Conservation (phyloP, 2,797 vertebrate genomes). For the Sandelia bainsii region DNA sequence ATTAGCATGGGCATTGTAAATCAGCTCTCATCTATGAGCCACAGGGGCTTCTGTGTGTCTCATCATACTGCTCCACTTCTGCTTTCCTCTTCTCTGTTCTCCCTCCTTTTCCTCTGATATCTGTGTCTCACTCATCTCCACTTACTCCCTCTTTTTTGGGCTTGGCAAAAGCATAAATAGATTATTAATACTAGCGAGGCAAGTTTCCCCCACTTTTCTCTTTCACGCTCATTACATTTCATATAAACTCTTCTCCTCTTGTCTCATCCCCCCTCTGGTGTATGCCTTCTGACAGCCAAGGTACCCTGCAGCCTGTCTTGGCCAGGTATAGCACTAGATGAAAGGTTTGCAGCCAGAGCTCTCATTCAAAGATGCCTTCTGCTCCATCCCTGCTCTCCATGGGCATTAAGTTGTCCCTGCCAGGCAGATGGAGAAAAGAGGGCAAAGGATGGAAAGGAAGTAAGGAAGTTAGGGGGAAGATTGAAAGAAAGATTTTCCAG, state of each 20-base stretch:
- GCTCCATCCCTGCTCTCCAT: slow-evolving; percentile 60
- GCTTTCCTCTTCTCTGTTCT: slow-evolving; percentile 26
- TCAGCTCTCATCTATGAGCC: slow-evolving; percentile 41
- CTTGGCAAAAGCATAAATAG: slow-evolving; percentile 53
- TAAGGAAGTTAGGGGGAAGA: not conserved
- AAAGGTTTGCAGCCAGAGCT: slow-evolving; percentile 67
- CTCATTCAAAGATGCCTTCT: slow-evolving; percentile 71
- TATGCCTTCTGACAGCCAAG: slow-evolving; percentile 55
- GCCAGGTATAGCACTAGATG: slow-evolving; percentile 70
- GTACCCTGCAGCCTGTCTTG: slow-evolving; percentile 61
- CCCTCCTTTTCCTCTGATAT: slow-evolving; percentile 48
- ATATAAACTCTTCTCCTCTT: slow-evolving; percentile 30
- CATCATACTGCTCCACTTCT: slow-evolving; percentile 58
- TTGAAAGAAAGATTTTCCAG: not conserved
- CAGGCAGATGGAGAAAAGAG: slow-evolving; percentile 56
- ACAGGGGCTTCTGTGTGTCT: slow-evolving; percentile 43
- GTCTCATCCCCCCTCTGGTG: slow-evolving; percentile 33
- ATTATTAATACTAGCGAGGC: slow-evolving; percentile 34
- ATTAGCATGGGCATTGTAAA: slow-evolving; percentile 57
- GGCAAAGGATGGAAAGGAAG: slow-evolving; percentile 19
- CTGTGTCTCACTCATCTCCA: slow-evolving; percentile 55
- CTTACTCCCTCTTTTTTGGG: slow-evolving; percentile 25
- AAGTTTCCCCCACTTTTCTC: slow-evolving; percentile 4
- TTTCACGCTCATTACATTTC: slow-evolving; percentile 34
- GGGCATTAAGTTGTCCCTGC: slow-evolving; percentile 54